Conservation (phyloP, 2,888 invertebrate species). For the Bimastos eiseni region DNA sequence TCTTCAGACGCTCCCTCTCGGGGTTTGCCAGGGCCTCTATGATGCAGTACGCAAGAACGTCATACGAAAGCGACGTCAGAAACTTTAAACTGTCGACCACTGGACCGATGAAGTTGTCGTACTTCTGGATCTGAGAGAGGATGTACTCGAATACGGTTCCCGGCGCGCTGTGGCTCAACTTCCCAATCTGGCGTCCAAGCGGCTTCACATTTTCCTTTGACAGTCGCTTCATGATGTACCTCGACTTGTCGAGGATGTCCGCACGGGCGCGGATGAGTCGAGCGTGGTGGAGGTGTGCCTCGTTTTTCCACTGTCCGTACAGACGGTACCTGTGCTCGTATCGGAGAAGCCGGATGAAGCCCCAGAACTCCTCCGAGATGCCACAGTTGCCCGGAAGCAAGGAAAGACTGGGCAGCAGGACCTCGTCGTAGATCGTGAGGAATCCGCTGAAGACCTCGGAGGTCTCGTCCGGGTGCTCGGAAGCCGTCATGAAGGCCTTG, state of each 20-base stretch:
- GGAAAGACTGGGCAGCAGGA: constrained; percentile 85
- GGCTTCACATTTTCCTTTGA: constrained; percentile 98
- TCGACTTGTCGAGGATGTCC: constrained; percentile 85
- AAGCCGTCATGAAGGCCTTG: constrained; percentile 61
- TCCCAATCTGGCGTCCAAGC: constrained; percentile 91
- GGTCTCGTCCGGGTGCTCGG: neutral
- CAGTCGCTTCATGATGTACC: constrained; percentile 88
- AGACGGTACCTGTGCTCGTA: constrained; percentile 70
- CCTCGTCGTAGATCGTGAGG: constrained; percentile 81
- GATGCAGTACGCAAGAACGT: constrained; percentile 91
- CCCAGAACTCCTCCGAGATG: constrained; percentile 94
- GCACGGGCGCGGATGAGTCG: constrained; percentile 81
- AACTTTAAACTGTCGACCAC: constrained; percentile 97
- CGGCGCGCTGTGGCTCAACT: constrained; percentile 93
- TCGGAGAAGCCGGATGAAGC: constrained; percentile 65
- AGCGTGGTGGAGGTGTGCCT: constrained; percentile 80
- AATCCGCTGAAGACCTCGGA: constrained; percentile 75
- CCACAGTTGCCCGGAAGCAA: constrained; percentile 92
- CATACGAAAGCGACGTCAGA: constrained; percentile 89
- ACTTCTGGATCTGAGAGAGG: constrained; percentile 82
- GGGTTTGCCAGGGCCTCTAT: constrained; percentile 86
- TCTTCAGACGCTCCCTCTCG: constrained; percentile 73
- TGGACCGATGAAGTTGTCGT: constrained; percentile 90
- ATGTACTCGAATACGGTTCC: constrained; percentile 92
- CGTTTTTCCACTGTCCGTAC: constrained; percentile 95